A percentile compares a stretch with the other conserved stretches of the same genome.
Conservation (phyloP, 1,140 invertebrate genomes). For the Popillia japonica region DNA sequence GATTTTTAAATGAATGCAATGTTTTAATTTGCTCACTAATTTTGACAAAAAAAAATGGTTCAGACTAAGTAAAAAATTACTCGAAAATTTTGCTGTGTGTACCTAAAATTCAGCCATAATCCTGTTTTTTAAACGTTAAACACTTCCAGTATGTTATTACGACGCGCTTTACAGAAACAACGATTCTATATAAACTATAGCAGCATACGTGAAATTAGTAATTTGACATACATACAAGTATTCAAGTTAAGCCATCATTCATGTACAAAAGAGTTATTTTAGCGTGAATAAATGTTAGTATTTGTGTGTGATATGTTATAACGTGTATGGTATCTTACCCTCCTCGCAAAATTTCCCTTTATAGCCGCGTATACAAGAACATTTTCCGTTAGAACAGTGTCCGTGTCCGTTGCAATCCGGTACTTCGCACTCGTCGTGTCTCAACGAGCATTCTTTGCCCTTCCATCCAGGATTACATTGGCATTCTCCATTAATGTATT, state of each 20-base stretch:
- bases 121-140: too few relatives aligned
- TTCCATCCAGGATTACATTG: constrained; percentile 98
- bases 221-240: not conserved
- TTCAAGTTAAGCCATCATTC: not conserved
- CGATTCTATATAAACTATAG: too few relatives aligned
- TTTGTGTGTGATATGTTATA: constrained; percentile 21
- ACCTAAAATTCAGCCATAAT: too few relatives aligned
- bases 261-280: not conserved
- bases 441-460: constrained; percentile 91
- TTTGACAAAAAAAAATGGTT: too few relatives aligned
- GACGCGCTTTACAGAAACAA: too few relatives aligned
- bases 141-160: too few relatives aligned
- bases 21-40: too few relatives aligned
- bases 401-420: constrained; percentile 95
- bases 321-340: constrained; percentile 63
- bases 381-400: constrained; percentile 93
- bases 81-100: too few relatives aligned
- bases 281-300: constrained; percentile 1
- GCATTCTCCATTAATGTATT: constrained; percentile 96
- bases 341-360: constrained; percentile 93
- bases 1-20: too few relatives aligned
- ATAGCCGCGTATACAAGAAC: constrained; percentile 90
- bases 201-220: too few relatives aligned
- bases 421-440: constrained; percentile 93
- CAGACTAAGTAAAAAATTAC: too few relatives aligned